Evolutionary conservation across 2,888 invertebrate species (phyloP).

Genomic region (Platycheirus rosarum): DNA sequence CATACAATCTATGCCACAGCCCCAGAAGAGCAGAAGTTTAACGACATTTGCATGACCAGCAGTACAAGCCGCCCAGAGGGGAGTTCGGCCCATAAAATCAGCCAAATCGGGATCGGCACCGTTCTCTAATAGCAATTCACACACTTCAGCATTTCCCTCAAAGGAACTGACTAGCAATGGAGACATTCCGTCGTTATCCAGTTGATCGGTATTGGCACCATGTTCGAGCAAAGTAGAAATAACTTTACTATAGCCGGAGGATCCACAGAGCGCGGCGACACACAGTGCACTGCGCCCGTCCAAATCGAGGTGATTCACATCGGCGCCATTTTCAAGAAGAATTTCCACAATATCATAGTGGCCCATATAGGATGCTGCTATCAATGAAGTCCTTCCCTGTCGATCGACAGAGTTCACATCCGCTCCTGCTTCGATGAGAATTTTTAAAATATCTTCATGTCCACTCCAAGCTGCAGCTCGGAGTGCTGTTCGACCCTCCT

Average conservation of each 20-base stretch:
- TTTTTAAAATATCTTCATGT: slow-evolving; percentile 91
- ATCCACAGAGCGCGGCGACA: slow-evolving; percentile 93
- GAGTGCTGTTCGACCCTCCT: slow-evolving; percentile 94
- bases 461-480: slow-evolving; percentile 97
- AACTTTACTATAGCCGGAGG: slow-evolving; percentile 87
- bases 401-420: slow-evolving; percentile 92
- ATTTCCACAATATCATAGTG: slow-evolving; percentile 95
- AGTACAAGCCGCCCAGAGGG: slow-evolving; percentile 95
- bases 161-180: slow-evolving; percentile 94
- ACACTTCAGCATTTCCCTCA: slow-evolving; percentile 95
- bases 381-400: slow-evolving; percentile 94
- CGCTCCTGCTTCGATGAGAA: slow-evolving; percentile 89
- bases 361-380: slow-evolving; percentile 98
- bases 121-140: slow-evolving; percentile 94
- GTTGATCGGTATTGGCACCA: slow-evolving; percentile 91
- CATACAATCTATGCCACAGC: slow-evolving; percentile 96
- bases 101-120: slow-evolving; percentile 96
- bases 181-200: slow-evolving; percentile 94
- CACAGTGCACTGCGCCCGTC: slow-evolving; percentile 94
- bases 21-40: slow-evolving; percentile 95
- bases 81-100: slow-evolving; percentile 91
- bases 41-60: slow-evolving; percentile 95
- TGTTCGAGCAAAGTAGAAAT: slow-evolving; percentile 90
- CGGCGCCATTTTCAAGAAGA: slow-evolving; percentile 90
- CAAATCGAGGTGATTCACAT: slow-evolving; percentile 92